Base-by-base conservation (phyloP, 2,113 vertebrate genomes). In the Setophaga petechia region DNA sequence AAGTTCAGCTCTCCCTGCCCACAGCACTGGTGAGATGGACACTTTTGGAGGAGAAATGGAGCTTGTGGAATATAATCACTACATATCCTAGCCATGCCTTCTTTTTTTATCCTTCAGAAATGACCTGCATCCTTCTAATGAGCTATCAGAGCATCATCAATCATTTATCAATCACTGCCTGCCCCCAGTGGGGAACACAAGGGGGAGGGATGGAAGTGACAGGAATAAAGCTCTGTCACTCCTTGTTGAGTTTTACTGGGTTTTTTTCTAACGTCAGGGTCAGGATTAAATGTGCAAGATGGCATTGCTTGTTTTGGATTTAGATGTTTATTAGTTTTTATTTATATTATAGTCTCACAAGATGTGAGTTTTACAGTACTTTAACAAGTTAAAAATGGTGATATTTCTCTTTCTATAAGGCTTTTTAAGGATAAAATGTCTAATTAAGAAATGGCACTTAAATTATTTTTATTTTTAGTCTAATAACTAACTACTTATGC, bases 21-120 rank as follows among this genome's bases (percentile, higher is more conserved):
- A 77, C 43, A 37, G 41, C 52, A 62, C 0, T 5, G 58, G 24
- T 12, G 39, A 41, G 9, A 57, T 3, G 23, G 28, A 33, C 14
- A 0, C 18, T 89, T 78, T 10, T 28, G 44, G 23, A 92, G 18
- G 19, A 83, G 35, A 57, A 90, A 58, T 12, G 9, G 11, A 68
- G 27, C 11, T 83, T 51, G 23, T 54, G 65, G 39, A 35, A 43
- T 2, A 12, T 15, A 68, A 86, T 30, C 66, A 35, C 52, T 21
- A 18, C 0, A 1, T 3, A 24, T 20, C 51, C 47, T 7, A 24
- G 7, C 43, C 37, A 33, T 15, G 11, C 12, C 21, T 14, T 8
- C 3, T 12, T 12, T 4, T 41, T 39, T 61, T 13, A 11, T 23
- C n/a, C 44, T 73, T 39, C 39, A 44, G 61, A 61, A 82, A 44